Base-by-base conservation (phyloP, 2,797 vertebrate genomes). In the Myotis myotis region DNA sequence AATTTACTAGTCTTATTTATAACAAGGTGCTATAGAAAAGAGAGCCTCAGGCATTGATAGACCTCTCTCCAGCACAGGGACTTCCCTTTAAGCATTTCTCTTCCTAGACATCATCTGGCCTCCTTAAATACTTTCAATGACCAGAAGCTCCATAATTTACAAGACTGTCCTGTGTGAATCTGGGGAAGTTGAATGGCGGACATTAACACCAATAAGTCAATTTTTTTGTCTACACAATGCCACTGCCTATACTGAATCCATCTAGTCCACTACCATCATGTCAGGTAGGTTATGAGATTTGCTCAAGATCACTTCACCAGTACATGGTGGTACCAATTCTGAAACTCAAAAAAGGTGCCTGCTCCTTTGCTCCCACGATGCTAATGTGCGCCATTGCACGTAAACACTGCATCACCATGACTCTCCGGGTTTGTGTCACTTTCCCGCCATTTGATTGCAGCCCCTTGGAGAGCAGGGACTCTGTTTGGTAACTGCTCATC, bases 61-160 rank as follows among this genome's bases (percentile, higher is more conserved):
- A 13, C 8, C 17, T 83, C 17, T 36, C 12, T 9, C 15, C 16
- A 60, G 0, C 57, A 1, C 2, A 92, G 23, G 17, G 33, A 33
- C 82, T 70, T 70, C 20, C 19, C 36, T 82, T 91, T 30, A 92
- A 92, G 87, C 8, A 15, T 41, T 23, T 16, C n/a, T 87, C 64
- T 66, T 47, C 19, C 38, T 82, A 53, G 66, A 88, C 87, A 64
- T 7, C 15, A 82, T 36, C 19, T 90, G 47, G 17, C 62, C 30
- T 93, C 68, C 78, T 93, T 71, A 80, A 78, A 83, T 91, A 68
- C 36, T 89, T 91, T 49, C 41, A 64, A 30, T 55, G 51, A 13
- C 49, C 23, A 64, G 49, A 80, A 91, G 36, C 19, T 91, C 33
- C 75, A 9, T 57, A 80, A 81, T 20, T 60, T 74, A 81, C 2